Evolutionary conservation across 2,888 invertebrate genomes (phyloP).

Genomic region (Pollenia amentaria): DNA sequence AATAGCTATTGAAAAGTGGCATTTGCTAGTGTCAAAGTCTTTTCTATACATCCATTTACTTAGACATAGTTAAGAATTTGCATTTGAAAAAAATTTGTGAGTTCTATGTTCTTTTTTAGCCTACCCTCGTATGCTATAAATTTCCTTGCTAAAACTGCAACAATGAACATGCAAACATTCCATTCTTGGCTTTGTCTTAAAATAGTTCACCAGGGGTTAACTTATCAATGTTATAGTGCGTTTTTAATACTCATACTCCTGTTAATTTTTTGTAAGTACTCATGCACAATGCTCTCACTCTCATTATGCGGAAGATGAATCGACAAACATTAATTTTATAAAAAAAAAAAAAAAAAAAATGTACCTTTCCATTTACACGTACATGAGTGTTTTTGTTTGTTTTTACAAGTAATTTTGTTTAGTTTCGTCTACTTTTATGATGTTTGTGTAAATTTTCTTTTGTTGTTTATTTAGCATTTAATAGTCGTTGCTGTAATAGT

Average conservation of each 20-base stretch:
- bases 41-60: too few relatives aligned
- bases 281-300: background rate
- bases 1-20: too few relatives aligned
- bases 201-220: conserved; percentile 7
- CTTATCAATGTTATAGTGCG: background rate
- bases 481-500: background rate
- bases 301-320: conserved; percentile 19
- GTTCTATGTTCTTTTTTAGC: background rate
- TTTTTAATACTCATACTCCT: background rate
- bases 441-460: background rate
- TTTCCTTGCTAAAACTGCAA: background rate
- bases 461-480: background rate
- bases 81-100: too few relatives aligned
- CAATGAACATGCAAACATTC: conserved; percentile 33
- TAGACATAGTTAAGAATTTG: too few relatives aligned
- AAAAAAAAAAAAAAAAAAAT: conserved; percentile 15
- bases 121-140: background rate
- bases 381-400: background rate
- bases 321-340: conserved; percentile 49
- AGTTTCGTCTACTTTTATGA: conserved; percentile 34
- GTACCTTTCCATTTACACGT: background rate
- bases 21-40: too few relatives aligned
- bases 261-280: background rate
- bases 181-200: background rate
- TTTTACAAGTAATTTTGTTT: conserved; percentile 24